These are phyloP conservation scores for Phymanthus crucifer DNA, from an alignment of 92 coral and sea anemone species.

Conservation along the genomic window DNA sequence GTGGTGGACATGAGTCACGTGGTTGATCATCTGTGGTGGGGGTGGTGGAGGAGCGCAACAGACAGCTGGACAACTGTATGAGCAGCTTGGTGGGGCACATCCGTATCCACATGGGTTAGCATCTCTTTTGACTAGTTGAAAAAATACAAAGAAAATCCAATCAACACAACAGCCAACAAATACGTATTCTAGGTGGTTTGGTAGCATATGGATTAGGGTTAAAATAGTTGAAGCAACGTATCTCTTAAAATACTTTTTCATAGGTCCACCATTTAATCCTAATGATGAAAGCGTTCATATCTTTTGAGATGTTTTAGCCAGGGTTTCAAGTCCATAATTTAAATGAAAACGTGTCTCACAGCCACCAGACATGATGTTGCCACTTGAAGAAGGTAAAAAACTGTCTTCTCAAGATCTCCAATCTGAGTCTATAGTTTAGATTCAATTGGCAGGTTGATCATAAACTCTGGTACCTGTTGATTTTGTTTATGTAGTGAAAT, in stretches of 20 bases:
- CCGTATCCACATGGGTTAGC: constrained; percentile 91
- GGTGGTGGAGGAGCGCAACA: constrained; percentile 90
- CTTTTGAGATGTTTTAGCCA: too few relatives aligned
- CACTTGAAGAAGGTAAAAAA: neutral
- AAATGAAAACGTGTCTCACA: neutral
- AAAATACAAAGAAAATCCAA: neutral
- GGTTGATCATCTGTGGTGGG: constrained; percentile 87
- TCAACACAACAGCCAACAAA: neutral
- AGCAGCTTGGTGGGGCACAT: constrained; percentile 70
- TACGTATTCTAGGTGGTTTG: neutral
- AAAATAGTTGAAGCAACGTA: too few relatives aligned
- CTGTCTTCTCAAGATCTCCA: neutral
- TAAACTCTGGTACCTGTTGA: constrained; percentile 21
- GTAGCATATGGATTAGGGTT: neutral
- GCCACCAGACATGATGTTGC: neutral
- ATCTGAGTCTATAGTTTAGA: neutral
- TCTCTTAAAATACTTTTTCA: too few relatives aligned
- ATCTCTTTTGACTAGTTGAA: constrained; percentile 77
- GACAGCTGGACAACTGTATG: constrained; percentile 70
- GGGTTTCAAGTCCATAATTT: too few relatives aligned
- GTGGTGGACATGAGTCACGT: constrained; percentile 78
- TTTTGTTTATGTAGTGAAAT: neutral
- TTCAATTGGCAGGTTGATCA: constrained; percentile 8
- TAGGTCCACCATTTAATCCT: too few relatives aligned
- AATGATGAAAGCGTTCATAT: too few relatives aligned